These are phyloP conservation scores for Ptychadena robeensis DNA, from an alignment of 2,797 vertebrate genomes.

Conservation along the genomic window DNA sequence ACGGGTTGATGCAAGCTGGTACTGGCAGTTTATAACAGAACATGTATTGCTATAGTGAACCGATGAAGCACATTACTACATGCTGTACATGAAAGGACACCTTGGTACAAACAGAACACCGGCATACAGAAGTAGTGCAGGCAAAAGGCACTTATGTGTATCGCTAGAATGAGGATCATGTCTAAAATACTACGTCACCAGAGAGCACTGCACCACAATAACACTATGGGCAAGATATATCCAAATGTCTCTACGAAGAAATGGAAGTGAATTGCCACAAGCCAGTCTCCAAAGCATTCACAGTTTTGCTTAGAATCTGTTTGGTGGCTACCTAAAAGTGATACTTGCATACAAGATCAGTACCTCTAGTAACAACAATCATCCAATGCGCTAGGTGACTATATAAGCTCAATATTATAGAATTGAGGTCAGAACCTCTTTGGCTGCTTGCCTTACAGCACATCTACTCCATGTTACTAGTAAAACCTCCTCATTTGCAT, in stretches of 20 bases:
- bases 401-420: too few species aligned
- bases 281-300: too few species aligned
- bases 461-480: background rate
- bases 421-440: too few species aligned
- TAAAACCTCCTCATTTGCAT: slow-evolving; percentile 3
- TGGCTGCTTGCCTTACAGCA: background rate
- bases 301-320: too few species aligned
- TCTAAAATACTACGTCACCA: slow-evolving; percentile 50
- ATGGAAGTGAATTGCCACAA: too few species aligned
- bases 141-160: slow-evolving; percentile 69
- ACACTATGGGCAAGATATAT: background rate
- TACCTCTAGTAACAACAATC: background rate
- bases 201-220: slow-evolving; percentile 26
- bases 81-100: slow-evolving; percentile 3
- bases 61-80: background rate
- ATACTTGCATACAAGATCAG: too few species aligned
- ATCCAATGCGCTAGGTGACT: background rate
- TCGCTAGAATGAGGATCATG: slow-evolving; percentile 55
- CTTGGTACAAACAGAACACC: slow-evolving; percentile 19
- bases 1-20: slow-evolving; percentile 1
- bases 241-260: too few species aligned
- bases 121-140: slow-evolving; percentile 40
- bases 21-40: background rate
- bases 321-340: too few species aligned
- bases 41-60: background rate